Evolutionary conservation across 2,113 vertebrate genomes (phyloP), one percentile per base, ranked within the genome.

Genomic region (Elgaria multicarinata): DNA sequence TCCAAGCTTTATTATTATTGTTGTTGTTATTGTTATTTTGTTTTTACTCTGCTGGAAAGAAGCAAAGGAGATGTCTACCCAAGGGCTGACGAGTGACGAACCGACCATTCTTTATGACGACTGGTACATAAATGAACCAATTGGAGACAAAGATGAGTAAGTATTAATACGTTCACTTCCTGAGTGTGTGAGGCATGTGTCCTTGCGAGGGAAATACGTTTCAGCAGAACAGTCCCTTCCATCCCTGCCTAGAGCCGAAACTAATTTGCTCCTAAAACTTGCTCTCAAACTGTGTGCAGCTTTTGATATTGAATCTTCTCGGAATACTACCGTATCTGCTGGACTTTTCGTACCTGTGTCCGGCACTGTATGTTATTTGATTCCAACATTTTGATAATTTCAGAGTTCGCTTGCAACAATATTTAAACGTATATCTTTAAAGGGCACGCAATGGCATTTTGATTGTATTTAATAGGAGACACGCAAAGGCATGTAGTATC

Each of bases 111-210:
- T 74, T 4, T 95, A 95, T 1, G 87, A 90, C 0, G 58, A 95
- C 94, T 97, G 97, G 97, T 97, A 97, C 92, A 94, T 97, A 18
- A 95, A 97, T 0, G 97, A 97, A 24, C 62, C 95, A 42, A 3
- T 55, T 10, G 96, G 91, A 64, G 28, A 0, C 6, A 53, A 0
- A 0, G 94, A 96, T 0, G 87, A 94, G 97, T 97, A 87, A 97
- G 97, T 97, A 91, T 39, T 72, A 75, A 75, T 12, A 2, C 3
- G 2, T 31, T 75, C 42, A 28, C 9, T 74, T 53, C 39, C 58
- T 31, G 20, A 6, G 50, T 74, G n/a, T 74, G n/a, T 50, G 7
- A 24, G 14, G 4, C 2, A 2, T 46, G 20, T 13, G 0, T 74
- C 1, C 0, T 42, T 44, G 4, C 2, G 10, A 28, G 13, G 80